phyloP scores from a whole-genome alignment of 1,140 invertebrate species.

The Trichogramma pretiosum region DNA sequence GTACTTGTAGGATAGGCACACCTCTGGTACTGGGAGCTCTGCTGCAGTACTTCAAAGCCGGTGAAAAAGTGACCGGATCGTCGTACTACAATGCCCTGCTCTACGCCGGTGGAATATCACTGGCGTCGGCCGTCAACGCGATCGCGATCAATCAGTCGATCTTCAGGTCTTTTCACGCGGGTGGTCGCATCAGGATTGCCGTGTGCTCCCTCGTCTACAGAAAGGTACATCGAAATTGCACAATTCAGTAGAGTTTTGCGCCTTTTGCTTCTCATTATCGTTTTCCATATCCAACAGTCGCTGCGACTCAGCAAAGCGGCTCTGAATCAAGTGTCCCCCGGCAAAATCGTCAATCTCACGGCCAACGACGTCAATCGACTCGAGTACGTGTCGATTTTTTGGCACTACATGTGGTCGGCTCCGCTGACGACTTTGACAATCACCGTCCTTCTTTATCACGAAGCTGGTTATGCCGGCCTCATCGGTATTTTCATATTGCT shows the following conservation, averaged over 20 bases:
- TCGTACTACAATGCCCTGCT: constrained; percentile 43
- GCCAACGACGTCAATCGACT: constrained; percentile 65
- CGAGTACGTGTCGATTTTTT: constrained; percentile 48
- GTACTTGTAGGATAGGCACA: constrained; percentile 26
- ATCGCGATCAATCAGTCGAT: constrained; percentile 51
- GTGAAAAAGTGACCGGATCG: constrained; percentile 18
- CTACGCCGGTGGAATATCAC: constrained; percentile 49
- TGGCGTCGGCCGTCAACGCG: constrained; percentile 41
- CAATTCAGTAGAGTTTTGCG: not conserved
- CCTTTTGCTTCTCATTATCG: not conserved
- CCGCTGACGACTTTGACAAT: constrained; percentile 53
- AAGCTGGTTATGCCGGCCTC: constrained; percentile 53
- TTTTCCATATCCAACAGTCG: constrained; percentile 31
- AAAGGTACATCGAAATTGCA: constrained; percentile 39
- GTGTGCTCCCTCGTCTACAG: constrained; percentile 55
- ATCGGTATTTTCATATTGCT: constrained; percentile 59
- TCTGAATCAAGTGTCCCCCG: constrained; percentile 63
- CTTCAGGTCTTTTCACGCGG: constrained; percentile 47
- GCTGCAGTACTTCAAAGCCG: constrained; percentile 42
- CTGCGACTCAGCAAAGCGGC: constrained; percentile 53
- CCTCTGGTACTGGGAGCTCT: constrained; percentile 47
- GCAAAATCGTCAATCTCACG: constrained; percentile 73
- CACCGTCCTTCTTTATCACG: constrained; percentile 51
- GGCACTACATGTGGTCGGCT: constrained; percentile 54
- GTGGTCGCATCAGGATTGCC: constrained; percentile 50